Evolutionary conservation across 2,113 vertebrate species (phyloP), one percentile per base, ranked within the genome.

Genomic region (Cyprinus carpio): DNA sequence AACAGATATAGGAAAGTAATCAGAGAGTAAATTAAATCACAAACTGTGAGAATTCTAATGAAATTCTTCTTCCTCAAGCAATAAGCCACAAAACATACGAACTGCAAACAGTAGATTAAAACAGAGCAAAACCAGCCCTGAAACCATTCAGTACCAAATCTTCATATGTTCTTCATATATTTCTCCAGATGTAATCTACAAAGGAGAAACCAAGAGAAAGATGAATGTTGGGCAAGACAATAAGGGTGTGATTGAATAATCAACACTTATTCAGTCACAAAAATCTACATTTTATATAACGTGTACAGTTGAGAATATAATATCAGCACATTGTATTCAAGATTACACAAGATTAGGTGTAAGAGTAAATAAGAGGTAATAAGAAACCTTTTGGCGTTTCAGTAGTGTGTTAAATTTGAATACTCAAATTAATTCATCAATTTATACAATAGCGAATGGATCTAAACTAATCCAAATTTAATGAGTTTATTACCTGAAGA

Each of bases 41-140:
- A 75, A 79, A 85, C 6, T 46, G 75, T 64, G 43, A 88, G 75
- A 88, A 65, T 11, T 88, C 80, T 43, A 31, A 46, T 4, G 27
- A 10, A 11, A 85, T 74, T 69, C 64, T 54, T 72, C 49, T 85
- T 51, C 43, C 79, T 3, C 9, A 54, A 9, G 27, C 62, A 74
- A 86, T 85, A n/a, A 88, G 81, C 75, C 81, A 83, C 9, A 86
- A 82, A 60, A 80, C 75, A 80, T 75, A 88, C 16, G 16, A 54
- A 88, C 15, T 1, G 75, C 31, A 5, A 88, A 20, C 8, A 83
- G 25, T 2, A 65, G 0, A 58, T 67, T 34, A 16, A 72, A n/a
- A 9, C 29, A 9, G 54, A 62, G 76, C 76, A 83, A 6, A 54
- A 31, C 1, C 34, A 27, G 0, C 0, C 16, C 2, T 15, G 12